Evolutionary conservation across 64 coral and sea anemone genomes (phyloP).

Genomic region (Pocillopora verrucosa): DNA sequence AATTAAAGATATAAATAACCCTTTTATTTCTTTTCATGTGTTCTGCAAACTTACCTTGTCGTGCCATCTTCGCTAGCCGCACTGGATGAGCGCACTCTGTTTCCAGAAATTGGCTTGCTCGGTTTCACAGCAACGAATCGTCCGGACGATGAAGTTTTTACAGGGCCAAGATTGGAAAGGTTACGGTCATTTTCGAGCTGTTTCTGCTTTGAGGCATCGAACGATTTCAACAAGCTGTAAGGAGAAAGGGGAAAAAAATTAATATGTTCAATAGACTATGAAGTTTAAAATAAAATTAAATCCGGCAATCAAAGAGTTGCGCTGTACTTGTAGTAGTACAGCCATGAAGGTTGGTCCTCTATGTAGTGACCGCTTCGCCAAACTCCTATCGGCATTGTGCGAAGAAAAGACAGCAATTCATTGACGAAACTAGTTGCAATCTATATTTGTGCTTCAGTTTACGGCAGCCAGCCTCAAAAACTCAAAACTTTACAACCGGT

Average conservation of each 20-base stretch:
- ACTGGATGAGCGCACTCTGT: conserved; percentile 52
- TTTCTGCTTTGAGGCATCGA: conserved; percentile 95
- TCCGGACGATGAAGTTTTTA: conserved; percentile 48
- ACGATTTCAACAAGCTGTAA: conserved; percentile 74
- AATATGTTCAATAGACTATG: neutral
- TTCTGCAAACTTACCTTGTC: conserved; percentile 28
- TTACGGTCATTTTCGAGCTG: conserved; percentile 93
- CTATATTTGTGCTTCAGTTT: neutral
- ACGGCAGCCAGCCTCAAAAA: neutral
- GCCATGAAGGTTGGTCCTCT: conserved; percentile 53
- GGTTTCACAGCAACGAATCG: conserved; percentile 70
- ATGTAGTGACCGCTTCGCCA: neutral
- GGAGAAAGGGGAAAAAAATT: conserved; percentile 21
- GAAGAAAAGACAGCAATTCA: neutral
- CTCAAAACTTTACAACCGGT: neutral
- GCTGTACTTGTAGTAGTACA: conserved; percentile 69
- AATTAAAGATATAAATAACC: too few relatives aligned
- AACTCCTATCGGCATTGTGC: conserved; percentile 10
- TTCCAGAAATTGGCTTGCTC: conserved; percentile 40
- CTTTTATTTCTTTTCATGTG: neutral
- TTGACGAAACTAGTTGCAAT: neutral
- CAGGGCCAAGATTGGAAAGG: conserved; percentile 43
- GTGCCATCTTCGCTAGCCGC: conserved; percentile 74
- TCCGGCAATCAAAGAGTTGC: neutral
- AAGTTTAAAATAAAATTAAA: neutral